Conservation (phyloP, 2,113 vertebrate genomes). For the Phasianus colchicus region DNA sequence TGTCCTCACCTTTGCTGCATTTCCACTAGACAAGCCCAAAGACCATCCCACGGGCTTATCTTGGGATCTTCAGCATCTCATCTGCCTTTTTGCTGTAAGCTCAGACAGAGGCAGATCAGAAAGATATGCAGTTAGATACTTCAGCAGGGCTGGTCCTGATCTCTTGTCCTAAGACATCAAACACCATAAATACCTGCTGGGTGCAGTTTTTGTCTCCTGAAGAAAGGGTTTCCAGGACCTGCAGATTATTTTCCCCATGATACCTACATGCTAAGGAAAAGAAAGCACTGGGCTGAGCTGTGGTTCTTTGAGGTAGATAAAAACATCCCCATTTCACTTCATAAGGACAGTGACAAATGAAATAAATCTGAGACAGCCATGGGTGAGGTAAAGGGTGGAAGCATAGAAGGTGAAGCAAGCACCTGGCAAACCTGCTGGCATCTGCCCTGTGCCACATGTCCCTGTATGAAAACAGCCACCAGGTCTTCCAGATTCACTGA, state of each 20-base stretch:
- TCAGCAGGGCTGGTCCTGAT: neutral
- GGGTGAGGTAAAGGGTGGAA: neutral
- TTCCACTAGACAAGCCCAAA: neutral
- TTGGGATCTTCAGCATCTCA: neutral
- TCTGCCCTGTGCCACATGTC: neutral
- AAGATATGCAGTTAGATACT: neutral
- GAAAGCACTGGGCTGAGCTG: neutral
- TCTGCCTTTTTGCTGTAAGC: neutral
- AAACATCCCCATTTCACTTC: neutral
- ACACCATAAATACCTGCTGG: neutral
- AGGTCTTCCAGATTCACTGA: neutral
- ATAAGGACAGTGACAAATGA: neutral
- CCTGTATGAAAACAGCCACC: neutral
- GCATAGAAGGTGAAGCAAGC: neutral
- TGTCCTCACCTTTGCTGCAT: neutral
- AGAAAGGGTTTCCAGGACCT: neutral
- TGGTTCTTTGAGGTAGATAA: neutral
- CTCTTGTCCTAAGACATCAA: neutral
- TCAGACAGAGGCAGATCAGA: neutral
- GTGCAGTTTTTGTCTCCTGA: neutral
- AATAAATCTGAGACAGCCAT: neutral
- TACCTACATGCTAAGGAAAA: neutral
- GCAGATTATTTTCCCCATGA: neutral
- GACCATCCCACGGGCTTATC: neutral
- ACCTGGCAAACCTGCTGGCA: neutral